A percentile compares a stretch with the other conserved stretches of the same genome.
These are phyloP conservation scores for Mactra quadrangularis DNA, from an alignment of 1,140 invertebrate species.

Conservation along the genomic window DNA sequence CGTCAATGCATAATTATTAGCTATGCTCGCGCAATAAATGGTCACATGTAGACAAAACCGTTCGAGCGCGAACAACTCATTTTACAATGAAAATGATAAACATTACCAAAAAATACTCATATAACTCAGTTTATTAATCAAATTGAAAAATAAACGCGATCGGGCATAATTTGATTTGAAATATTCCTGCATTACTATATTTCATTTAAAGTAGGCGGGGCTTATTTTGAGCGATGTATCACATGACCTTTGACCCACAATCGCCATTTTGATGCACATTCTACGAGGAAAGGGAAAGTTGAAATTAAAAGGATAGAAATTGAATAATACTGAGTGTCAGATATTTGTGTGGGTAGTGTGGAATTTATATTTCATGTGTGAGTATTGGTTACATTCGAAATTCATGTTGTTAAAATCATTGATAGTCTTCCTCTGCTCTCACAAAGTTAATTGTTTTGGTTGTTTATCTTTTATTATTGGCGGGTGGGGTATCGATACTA, in stretches of 20 bases:
- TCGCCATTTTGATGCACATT: slow-evolving; percentile 46
- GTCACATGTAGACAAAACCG: slow-evolving; percentile 2
- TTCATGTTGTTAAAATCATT: too few relatives aligned
- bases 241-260: slow-evolving; percentile 66
- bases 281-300: slow-evolving; percentile 39
- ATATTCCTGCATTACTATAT: slow-evolving; percentile 16
- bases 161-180: too few relatives aligned
- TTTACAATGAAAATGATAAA: too few relatives aligned
- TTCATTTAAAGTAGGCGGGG: slow-evolving; percentile 60
- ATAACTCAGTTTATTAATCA: too few relatives aligned
- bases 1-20: slow-evolving; percentile 67
- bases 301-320: neutral
- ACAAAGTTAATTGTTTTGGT: slow-evolving; percentile 15
- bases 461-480: neutral
- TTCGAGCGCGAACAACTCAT: slow-evolving; percentile 13
- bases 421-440: too few relatives aligned
- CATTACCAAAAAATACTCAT: too few relatives aligned
- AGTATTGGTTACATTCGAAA: neutral
- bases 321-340: neutral
- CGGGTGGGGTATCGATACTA: slow-evolving; percentile 12
- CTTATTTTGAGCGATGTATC: slow-evolving; percentile 53
- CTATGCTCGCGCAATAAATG: slow-evolving; percentile 3
- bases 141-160: too few relatives aligned
- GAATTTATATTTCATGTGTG: slow-evolving; percentile 4
- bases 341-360: neutral